These are phyloP conservation scores for Corythornis vintsioides DNA, from an alignment of 2,113 vertebrate genomes.

Conservation along the genomic window DNA sequence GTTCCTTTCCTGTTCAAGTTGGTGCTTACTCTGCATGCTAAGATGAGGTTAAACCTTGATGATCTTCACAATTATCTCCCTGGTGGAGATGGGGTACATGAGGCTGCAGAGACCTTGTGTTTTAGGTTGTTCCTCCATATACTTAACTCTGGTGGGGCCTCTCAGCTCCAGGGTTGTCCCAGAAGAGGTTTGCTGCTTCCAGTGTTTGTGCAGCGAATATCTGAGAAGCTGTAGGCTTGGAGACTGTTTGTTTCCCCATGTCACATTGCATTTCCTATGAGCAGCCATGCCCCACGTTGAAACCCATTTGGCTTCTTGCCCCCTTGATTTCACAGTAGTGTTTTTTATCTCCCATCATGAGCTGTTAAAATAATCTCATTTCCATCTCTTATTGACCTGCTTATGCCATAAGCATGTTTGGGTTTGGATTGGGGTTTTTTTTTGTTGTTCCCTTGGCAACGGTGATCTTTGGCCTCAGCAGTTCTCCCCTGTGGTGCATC, in stretches of 20 bases:
- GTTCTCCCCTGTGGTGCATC: neutral
- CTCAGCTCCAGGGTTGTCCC: neutral
- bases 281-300: neutral
- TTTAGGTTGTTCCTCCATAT: neutral
- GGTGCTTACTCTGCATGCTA: neutral
- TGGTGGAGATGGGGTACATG: neutral
- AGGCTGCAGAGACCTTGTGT: neutral
- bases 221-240: neutral
- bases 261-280: accelerated
- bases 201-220: neutral
- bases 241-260: accelerated
- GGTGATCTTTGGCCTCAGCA: neutral
- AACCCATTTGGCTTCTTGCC: neutral
- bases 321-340: neutral
- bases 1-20: neutral
- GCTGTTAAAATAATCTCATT: neutral
- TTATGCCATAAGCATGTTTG: neutral
- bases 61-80: neutral
- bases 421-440: neutral
- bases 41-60: neutral
- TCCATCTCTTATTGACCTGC: neutral
- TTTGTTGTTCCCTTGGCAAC: neutral
- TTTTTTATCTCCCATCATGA: neutral
- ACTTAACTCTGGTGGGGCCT: accelerated
- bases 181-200: neutral